Evolutionary conservation across 1,140 invertebrate genomes (phyloP).

Genomic region (Eriosoma lanigerum): DNA sequence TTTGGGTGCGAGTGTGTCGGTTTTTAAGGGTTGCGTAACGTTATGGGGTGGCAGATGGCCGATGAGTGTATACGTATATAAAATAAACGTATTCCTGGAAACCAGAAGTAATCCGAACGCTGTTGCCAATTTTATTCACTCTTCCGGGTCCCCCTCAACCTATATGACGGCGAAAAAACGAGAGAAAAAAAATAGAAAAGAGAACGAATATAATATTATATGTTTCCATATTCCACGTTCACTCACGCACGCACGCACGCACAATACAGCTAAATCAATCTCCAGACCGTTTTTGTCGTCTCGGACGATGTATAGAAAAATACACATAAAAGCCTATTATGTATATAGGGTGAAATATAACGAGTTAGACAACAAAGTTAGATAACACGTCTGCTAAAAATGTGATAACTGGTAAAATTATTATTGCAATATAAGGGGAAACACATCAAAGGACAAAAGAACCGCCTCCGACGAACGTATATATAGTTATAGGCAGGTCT

Average conservation of each 20-base stretch:
- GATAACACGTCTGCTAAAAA: not conserved
- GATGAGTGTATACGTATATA: not conserved
- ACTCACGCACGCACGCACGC: not conserved
- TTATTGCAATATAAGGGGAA: not conserved
- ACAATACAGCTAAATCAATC: constrained; percentile 24
- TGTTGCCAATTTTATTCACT: constrained; percentile 51
- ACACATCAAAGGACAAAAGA: not conserved
- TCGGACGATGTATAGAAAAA: not conserved
- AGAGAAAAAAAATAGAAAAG: not conserved
- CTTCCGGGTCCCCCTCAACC: constrained; percentile 43
- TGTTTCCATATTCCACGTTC: not conserved
- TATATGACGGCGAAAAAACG: not conserved
- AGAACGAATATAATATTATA: constrained; percentile 9
- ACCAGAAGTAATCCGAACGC: constrained; percentile 49
- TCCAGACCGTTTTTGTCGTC: not conserved
- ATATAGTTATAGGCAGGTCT: no score
- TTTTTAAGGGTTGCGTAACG: constrained; percentile 52
- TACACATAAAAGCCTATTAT: not conserved
- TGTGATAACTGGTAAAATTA: not conserved
- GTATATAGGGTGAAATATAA: not conserved
- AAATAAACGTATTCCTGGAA: constrained; percentile 41
- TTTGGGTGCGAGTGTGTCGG: constrained; percentile 43
- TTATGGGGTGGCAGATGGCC: constrained; percentile 51
- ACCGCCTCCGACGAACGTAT: not conserved
- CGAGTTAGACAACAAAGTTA: not conserved